Evolutionary conservation across 2,113 vertebrate species (phyloP), one percentile per base, ranked within the genome.

Genomic region (Cairina moschata): DNA sequence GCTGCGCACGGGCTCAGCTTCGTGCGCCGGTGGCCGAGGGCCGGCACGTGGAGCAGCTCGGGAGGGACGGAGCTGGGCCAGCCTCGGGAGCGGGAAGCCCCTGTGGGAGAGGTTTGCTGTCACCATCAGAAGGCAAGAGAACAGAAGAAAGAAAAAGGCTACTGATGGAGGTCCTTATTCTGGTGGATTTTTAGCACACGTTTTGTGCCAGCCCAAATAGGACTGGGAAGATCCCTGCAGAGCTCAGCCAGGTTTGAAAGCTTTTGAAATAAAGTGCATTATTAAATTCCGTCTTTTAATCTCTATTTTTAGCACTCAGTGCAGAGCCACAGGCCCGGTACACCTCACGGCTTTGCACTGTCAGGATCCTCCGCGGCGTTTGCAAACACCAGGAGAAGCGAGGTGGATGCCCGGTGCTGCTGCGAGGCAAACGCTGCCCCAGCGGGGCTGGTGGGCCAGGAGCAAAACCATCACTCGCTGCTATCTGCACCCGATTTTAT

Each of bases 271-370:
- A 13, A 40, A 76, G 44, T 3, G 3, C 8, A 2, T 17, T 32
- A 11, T 38, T 8, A 4, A 58, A 79, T 17, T 8, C 22, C 40
- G 18, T 5, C 26, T 34, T 67, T 40, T 34, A 17, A n/a, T 40
- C 2, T 12, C 17, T 11, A 1, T 38, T 60, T 81, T 34, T 9
- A 18, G 6, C 0, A 0, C 17, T 4, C 11, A 0, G 86, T 4
- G 54, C 42, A 4, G 65, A 46, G 1, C 2, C 23, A 0, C 1
- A 0, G 65, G 26, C 25, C 36, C 8, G 11, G 36, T 23, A 66
- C 15, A 58, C 3, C 55, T 16, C 32, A 21, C 1, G 56, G 13
- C 1, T 65, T 31, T 3, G 38, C 22, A 4, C 4, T 5, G 21
- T 5, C 52, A 29, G 56, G 25, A 38, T 7, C 44, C 29, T 67